phyloP scores from a whole-genome alignment of 37 sponge, comb jelly and placozoan genomes.

The Halichondria panicea region DNA sequence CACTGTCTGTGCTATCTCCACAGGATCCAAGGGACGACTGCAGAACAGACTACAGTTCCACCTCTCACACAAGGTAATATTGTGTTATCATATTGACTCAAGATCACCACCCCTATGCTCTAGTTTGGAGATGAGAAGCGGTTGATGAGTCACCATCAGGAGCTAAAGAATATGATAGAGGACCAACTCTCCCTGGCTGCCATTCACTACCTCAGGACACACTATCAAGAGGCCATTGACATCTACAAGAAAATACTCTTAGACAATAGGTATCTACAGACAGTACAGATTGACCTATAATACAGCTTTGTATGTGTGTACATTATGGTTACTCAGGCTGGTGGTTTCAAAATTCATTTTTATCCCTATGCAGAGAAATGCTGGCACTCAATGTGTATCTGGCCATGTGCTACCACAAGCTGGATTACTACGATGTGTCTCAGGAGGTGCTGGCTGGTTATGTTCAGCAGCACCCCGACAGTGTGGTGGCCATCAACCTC shows the following conservation, averaged over 20 bases:
- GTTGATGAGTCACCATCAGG: constrained; percentile 84
- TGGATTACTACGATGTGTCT: constrained; percentile 99
- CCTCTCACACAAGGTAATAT: constrained; percentile 85
- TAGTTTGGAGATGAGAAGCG: constrained; percentile 90
- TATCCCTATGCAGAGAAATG: constrained; percentile 74
- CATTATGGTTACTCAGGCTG: no score
- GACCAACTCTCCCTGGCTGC: constrained; percentile 99
- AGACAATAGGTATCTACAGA: constrained; percentile 94
- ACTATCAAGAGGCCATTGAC: constrained; percentile 99
- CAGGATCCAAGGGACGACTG: constrained; percentile 71
- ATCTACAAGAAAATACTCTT: constrained; percentile 94
- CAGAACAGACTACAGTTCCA: constrained; percentile 95
- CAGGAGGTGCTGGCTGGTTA: constrained; percentile 98
- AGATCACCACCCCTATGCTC: neutral
- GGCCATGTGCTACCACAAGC: constrained; percentile 99
- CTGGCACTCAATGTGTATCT: constrained; percentile 97
- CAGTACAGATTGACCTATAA: neutral
- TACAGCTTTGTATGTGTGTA: neutral
- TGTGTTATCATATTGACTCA: neutral
- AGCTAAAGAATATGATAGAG: constrained; percentile 89
- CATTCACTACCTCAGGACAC: constrained; percentile 96
- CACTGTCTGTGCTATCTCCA: neutral
- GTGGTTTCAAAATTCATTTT: no score
- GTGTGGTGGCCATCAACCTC: constrained; percentile 92
- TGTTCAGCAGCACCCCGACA: constrained; percentile 89